Percentiles rank a stretch among this genome's conserved stretches.
Evolutionary conservation across 2,888 invertebrate genomes (phyloP).

Genomic region (Leucozona laternaria): DNA sequence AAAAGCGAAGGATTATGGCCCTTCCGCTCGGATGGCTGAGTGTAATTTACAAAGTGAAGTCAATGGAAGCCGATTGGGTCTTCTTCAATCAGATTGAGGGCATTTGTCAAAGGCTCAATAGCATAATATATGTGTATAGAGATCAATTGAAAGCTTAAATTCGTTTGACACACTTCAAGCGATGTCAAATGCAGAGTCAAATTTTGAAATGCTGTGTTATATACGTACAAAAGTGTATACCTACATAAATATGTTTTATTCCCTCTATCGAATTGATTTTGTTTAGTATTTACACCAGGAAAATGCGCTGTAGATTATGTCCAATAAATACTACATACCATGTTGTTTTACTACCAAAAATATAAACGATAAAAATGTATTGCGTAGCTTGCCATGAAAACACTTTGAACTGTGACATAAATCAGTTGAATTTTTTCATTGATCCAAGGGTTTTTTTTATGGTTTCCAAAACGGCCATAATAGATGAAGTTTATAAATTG

Average conservation of each 20-base stretch:
- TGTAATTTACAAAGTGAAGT: constrained; percentile 58
- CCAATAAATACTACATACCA: not conserved
- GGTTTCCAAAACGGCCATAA: too few relatives aligned
- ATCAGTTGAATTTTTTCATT: too few relatives aligned
- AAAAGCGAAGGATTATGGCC: constrained; percentile 66
- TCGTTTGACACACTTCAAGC: constrained; percentile 52
- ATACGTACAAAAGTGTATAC: not conserved
- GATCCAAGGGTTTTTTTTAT: too few relatives aligned
- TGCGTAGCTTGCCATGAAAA: not conserved
- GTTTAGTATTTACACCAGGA: not conserved
- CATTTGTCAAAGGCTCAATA: constrained; percentile 65
- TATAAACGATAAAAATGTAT: not conserved
- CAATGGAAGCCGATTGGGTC: constrained; percentile 49
- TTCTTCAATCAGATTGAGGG: constrained; percentile 49
- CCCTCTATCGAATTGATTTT: not conserved
- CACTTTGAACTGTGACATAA: not conserved
- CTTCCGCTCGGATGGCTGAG: constrained; percentile 63
- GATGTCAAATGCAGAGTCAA: constrained; percentile 30
- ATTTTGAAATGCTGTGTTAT: not conserved
- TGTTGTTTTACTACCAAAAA: not conserved
- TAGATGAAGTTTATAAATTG: too few relatives aligned
- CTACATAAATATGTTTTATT: not conserved
- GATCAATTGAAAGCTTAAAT: constrained; percentile 61
- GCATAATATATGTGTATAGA: constrained; percentile 4
- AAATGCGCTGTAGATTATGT: not conserved